phyloP scores from a whole-genome alignment of 2,113 vertebrate species.

The Anoura caudifer region DNA sequence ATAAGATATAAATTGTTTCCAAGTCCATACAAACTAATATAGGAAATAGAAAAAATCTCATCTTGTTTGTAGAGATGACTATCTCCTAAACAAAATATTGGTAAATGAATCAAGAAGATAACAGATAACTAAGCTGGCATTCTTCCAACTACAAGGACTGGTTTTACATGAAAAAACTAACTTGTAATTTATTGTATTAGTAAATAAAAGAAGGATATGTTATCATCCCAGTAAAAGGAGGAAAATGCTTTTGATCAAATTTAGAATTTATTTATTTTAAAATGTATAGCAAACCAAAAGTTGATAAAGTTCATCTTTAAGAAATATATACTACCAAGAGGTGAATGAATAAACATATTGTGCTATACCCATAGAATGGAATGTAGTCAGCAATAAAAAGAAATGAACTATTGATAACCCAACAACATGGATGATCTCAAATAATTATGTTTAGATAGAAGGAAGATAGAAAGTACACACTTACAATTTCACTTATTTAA shows the following conservation, averaged over 20 bases:
- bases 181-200: not conserved
- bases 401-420: not conserved
- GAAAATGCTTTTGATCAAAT: not conserved
- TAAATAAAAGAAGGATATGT: not conserved
- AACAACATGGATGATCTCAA: not conserved
- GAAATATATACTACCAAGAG: not conserved
- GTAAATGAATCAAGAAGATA: not conserved
- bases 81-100: not conserved
- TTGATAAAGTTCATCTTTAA: not conserved
- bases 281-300: not conserved
- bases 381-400: not conserved
- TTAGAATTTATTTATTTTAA: not conserved
- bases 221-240: not conserved
- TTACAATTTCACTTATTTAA: not conserved
- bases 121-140: not conserved
- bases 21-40: constrained; percentile 1
- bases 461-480: not conserved
- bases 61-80: not conserved
- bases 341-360: not conserved
- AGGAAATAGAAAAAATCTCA: not conserved
- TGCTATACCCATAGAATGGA: not conserved
- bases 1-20: constrained; percentile 7
- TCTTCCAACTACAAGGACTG: not conserved
- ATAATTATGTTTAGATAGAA: not conserved
- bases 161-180: not conserved